Conservation (phyloP, 2,888 invertebrate species). For the Drosophila greeni region DNA sequence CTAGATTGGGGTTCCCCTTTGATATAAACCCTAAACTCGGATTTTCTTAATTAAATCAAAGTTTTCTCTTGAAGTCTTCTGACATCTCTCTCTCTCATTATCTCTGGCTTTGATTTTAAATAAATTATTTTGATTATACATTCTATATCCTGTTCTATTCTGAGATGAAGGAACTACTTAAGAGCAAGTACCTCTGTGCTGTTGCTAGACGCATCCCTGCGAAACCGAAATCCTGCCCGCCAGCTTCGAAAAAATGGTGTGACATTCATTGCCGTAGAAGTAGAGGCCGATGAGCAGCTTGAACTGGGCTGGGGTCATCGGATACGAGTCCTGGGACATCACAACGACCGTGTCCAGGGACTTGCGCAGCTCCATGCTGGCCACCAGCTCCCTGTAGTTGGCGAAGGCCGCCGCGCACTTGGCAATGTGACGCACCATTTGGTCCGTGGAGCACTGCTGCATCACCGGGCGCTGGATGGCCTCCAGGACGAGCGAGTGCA, state of each 20-base stretch:
- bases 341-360: slow-evolving; percentile 53
- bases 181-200: not conserved
- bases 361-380: slow-evolving; percentile 12
- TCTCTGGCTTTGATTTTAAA: not conserved
- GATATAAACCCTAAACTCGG: not conserved
- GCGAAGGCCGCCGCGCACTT: slow-evolving; percentile 58
- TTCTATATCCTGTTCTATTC: not conserved
- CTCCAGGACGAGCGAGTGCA: slow-evolving; percentile 51
- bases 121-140: slow-evolving; percentile 2
- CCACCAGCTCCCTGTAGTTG: slow-evolving; percentile 44
- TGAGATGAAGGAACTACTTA: slow-evolving; percentile 1
- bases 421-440: slow-evolving; percentile 55
- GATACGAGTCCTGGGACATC: slow-evolving; percentile 48
- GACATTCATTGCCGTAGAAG: slow-evolving; percentile 53
- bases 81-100: not conserved
- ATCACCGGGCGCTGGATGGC: slow-evolving; percentile 48
- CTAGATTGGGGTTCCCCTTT: not conserved
- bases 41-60: not conserved
- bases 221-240: slow-evolving; percentile 25
- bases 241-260: slow-evolving; percentile 47
- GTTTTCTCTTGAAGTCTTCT: not conserved
- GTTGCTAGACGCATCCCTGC: slow-evolving; percentile 19
- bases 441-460: slow-evolving; percentile 44
- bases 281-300: slow-evolving; percentile 65
- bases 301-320: slow-evolving; percentile 56